Base-by-base conservation (phyloP, 2,797 vertebrate genomes). In the Molossus molossus region DNA sequence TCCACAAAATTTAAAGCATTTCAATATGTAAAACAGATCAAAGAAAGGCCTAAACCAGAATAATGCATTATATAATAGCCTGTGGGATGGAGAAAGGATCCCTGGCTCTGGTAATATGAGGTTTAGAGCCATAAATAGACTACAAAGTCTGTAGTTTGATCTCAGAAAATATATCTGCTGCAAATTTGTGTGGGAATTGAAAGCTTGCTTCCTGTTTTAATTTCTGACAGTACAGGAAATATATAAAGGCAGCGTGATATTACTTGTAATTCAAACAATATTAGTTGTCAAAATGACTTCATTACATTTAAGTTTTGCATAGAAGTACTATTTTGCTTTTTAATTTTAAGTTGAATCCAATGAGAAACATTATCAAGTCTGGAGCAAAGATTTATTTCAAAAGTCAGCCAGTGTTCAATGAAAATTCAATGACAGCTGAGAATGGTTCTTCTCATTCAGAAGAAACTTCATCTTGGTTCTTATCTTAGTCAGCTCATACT, bases 1-100 rank as follows among this genome's bases (percentile, higher is more conserved):
- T 72, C 93, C 84, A 88, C 50, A 92, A 94, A 79, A 40, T 57
- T 95, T 92, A 88, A 91, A 92, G 45, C 57, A 95, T 27, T 10
- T 95, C 53, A 75, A 79, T 58, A 69, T 29, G 29, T 73, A 65
- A 90, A 79, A 91, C 7, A 69, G 53, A 88, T 69, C 15, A 94
- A 94, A 93, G 23, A 45, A 87, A 86, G 25, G 29, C 27, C 70
- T 87, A 53, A 94, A 58, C 18, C 48, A 79, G 79, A 58, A 80
- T 65, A 87, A 58, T 80, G 14, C 76, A n/a, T 67, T 90, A 79
- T 27, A 50, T 21, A 95, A 91, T 10, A 92, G 64, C 11, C 55
- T 83, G 11, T 23, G 21, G 27, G 29, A 25, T 4, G 94, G n/a
- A 94, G 69, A 97, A 94, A 95, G 50, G 13, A 90, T 77, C 25